Percentiles rank a stretch among this genome's conserved stretches.
Conservation (phyloP, 1,140 invertebrate genomes). For the Periplaneta americana region DNA sequence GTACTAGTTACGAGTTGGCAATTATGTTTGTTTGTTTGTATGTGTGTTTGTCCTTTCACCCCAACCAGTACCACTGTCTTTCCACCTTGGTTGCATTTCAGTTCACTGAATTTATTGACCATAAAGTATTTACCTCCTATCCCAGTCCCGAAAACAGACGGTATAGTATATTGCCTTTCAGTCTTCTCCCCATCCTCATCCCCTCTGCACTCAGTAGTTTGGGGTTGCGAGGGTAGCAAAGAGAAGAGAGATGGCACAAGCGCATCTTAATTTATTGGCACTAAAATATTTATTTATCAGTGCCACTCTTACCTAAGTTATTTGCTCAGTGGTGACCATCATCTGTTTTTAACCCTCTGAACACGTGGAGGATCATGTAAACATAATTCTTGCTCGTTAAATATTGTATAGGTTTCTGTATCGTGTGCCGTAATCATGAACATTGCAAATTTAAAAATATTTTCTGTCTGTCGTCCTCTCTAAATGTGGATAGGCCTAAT, state of each 20-base stretch:
- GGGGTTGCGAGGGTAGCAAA: neutral
- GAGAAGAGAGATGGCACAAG: neutral
- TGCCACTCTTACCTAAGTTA: neutral
- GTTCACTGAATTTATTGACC: neutral
- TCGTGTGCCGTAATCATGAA: no score
- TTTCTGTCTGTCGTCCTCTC: no score
- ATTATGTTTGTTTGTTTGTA: no score
- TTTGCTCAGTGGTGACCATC: neutral
- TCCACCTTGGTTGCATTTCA: neutral
- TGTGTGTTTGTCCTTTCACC: neutral
- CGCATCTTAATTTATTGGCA: neutral
- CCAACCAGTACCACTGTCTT: neutral
- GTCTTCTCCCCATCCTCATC: neutral
- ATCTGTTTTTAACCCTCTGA: neutral
- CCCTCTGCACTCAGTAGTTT: neutral
- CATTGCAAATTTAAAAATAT: no score
- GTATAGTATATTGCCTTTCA: neutral
- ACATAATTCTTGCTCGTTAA: no score
- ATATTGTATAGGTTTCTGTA: no score
- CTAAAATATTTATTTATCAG: neutral
- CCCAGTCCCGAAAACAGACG: neutral
- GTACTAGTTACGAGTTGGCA: neutral
- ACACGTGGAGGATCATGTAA: no score
- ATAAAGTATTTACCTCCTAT: neutral
- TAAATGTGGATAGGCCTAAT: no score